Evolutionary conservation across 2,888 invertebrate species (phyloP), one percentile per base, ranked within the genome.

Genomic region (Mycalesis mineus): DNA sequence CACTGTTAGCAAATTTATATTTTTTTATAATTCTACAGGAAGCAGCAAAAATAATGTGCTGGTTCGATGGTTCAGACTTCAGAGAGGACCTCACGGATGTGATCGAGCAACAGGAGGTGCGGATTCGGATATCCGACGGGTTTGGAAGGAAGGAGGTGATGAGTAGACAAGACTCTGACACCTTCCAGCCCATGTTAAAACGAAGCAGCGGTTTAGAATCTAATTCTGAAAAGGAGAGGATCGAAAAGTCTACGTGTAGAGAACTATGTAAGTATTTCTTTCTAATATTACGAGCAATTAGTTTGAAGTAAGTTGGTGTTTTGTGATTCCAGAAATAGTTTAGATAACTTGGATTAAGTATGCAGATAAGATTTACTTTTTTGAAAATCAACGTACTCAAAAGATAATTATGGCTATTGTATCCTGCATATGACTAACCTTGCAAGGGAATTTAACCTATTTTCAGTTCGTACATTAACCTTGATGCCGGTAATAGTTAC

Each of bases 61-160:
- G 89, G 89, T 87, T 89, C 52, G 87, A 89, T 48, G 89, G 89
- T 47, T 89, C 89, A 0, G 88, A 89, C 70, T 89, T 88, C 67
- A 74, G 82, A 11, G 87, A 89, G 58, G 89, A 89, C 57, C 62
- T 89, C 28, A 88, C 89, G 0, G 89, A 89, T 36, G 88, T 88
- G 1, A 88, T 89, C 11, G 89, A 89, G 50, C 88, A 89, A 61
- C 89, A 89, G 58, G 89, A 89, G 59, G 89, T 89, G 17, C 74
- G 79, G 55, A 88, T 89, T 50, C 71, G 88, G 14, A 89, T 88
- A 0, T 81, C 87, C 0, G 86, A 85, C 45, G 76, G 75, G 58
- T 82, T 80, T 61, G 77, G 75, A 0, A 71, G 78, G 0, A 73
- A 78, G 2, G 80, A 81, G 1, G 70, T 73, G 0, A 55, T 82